A percentile compares a stretch with the other conserved stretches of the same genome.
phyloP scores from a whole-genome alignment of 1,140 invertebrate genomes.

The Tetramorium parvispinum region DNA sequence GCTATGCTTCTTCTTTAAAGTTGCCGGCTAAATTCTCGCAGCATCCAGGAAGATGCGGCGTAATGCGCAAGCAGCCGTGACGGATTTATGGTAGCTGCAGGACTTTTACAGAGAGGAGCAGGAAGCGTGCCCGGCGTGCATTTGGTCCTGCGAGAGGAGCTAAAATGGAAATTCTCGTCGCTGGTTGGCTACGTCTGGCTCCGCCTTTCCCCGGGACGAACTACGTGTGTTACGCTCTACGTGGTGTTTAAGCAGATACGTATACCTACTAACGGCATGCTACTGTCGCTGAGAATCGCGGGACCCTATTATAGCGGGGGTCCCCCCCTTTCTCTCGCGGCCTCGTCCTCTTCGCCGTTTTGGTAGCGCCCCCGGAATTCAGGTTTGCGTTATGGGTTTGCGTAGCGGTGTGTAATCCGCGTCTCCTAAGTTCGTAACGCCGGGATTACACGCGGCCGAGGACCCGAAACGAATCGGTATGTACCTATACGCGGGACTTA shows the following conservation, averaged over 20 bases:
- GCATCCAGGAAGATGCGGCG: constrained; percentile 16
- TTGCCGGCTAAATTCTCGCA: constrained; percentile 38
- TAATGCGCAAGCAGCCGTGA: constrained; percentile 64
- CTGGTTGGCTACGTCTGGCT: constrained; percentile 70
- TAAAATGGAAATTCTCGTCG: constrained; percentile 72
- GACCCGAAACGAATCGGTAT: constrained; percentile 60
- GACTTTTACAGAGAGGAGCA: constrained; percentile 62
- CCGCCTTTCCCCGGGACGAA: constrained; percentile 70
- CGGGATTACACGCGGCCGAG: constrained; percentile 59
- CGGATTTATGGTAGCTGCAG: constrained; percentile 73
- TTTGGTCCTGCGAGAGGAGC: constrained; percentile 65
- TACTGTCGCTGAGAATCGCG: constrained; percentile 44
- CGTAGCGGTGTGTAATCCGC: constrained; percentile 58
- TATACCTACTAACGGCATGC: constrained; percentile 43
- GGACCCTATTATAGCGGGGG: constrained; percentile 31
- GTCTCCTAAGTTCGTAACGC: constrained; percentile 60
- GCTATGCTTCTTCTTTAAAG: constrained; percentile 16
- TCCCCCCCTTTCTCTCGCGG: constrained; percentile 18
- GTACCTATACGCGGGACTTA: constrained; percentile 45
- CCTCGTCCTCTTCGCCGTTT: constrained; percentile 41
- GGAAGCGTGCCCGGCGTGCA: constrained; percentile 55
- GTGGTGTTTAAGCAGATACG: constrained; percentile 70
- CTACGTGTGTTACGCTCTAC: constrained; percentile 65
- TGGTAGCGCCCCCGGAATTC: constrained; percentile 39
- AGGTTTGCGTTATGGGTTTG: constrained; percentile 52